These are phyloP conservation scores for Xerus inauris DNA, from an alignment of 2,113 vertebrate species.

Conservation along the genomic window DNA sequence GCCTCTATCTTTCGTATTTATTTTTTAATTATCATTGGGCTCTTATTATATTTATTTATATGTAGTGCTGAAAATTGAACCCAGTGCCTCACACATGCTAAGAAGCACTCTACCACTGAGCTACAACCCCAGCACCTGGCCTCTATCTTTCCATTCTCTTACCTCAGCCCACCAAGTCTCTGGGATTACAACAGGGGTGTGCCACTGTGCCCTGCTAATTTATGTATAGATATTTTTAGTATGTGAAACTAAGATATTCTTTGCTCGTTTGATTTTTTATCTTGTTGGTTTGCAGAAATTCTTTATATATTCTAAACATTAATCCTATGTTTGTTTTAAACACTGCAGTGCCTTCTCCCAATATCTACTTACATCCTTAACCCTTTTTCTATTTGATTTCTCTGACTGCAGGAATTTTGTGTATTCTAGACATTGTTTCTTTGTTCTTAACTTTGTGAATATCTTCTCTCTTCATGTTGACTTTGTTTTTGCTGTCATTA, in stretches of 20 bases:
- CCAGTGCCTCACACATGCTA: no score
- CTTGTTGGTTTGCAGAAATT: neutral
- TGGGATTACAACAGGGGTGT: neutral
- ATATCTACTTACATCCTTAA: neutral
- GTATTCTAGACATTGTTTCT: neutral
- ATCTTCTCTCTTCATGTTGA: conserved; percentile 2
- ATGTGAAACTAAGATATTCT: neutral
- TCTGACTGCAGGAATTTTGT: neutral
- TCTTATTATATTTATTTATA: no score
- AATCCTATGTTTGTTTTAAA: neutral
- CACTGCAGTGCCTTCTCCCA: neutral
- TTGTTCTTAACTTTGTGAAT: conserved; percentile 23
- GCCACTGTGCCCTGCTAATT: neutral
- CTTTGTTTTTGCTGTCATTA: conserved; percentile 16
- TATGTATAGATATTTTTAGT: neutral
- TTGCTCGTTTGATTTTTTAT: neutral
- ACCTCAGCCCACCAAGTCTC: neutral
- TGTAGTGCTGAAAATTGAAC: no score
- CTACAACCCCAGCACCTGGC: neutral
- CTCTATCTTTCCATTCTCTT: neutral
- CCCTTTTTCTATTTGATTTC: neutral
- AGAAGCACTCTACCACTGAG: no score
- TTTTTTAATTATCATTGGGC: no score
- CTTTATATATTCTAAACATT: neutral
- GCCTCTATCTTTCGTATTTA: no score